Percentiles rank a stretch among this genome's conserved stretches.
phyloP scores from a whole-genome alignment of 2,113 vertebrate genomes.

The Phainopepla nitens region DNA sequence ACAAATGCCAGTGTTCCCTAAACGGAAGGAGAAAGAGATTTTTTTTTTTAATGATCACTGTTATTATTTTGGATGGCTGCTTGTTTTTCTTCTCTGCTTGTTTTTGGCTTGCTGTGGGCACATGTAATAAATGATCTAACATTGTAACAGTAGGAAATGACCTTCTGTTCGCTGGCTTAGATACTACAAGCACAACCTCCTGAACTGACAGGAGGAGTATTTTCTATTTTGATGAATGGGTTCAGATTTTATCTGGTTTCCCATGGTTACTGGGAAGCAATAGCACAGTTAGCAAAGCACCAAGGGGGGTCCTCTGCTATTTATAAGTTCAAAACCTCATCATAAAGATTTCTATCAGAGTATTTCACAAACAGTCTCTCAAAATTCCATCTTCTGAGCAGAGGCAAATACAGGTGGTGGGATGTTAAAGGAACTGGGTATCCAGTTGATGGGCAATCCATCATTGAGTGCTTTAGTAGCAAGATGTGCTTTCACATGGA shows the following conservation, averaged over 20 bases:
- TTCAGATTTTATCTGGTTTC: conserved; percentile 39
- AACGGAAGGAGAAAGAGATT: neutral
- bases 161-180: neutral
- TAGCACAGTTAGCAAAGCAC: neutral
- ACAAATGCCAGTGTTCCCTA: neutral
- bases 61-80: neutral
- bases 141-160: neutral
- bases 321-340: neutral
- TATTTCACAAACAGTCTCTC: neutral
- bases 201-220: neutral
- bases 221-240: conserved; percentile 32
- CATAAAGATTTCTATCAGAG: neutral
- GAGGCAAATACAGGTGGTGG: neutral
- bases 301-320: neutral
- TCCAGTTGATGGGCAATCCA: no score
- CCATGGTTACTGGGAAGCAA: conserved; percentile 22
- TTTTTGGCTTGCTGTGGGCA: neutral
- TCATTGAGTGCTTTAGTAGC: neutral
- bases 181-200: neutral
- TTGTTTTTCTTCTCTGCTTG: neutral
- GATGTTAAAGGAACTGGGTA: neutral
- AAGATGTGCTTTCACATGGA: neutral
- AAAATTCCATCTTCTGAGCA: neutral
- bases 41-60: neutral
- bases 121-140: neutral